Conservation (phyloP, 2,888 invertebrate species). For the Frankliniella fusca region DNA sequence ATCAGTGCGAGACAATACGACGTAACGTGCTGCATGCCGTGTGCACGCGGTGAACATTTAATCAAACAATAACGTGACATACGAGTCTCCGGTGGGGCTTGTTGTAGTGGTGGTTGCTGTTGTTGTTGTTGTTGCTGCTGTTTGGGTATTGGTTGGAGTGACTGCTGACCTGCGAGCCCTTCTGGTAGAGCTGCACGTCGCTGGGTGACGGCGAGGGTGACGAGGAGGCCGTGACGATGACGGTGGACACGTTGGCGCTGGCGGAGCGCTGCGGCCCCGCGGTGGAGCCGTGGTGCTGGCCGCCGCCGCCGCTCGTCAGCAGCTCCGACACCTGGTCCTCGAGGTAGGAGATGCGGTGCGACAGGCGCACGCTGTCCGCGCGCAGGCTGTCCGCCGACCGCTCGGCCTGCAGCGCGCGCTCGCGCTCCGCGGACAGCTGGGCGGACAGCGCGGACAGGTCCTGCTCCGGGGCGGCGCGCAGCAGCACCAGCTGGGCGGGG, state of each 20-base stretch:
- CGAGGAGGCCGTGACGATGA: conserved; percentile 34
- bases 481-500: conserved; percentile 62
- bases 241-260: conserved; percentile 43
- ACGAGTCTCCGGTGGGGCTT: conserved; percentile 21
- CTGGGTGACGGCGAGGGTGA: conserved; percentile 36
- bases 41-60: too few species aligned
- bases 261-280: conserved; percentile 49
- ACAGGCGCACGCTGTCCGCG: conserved; percentile 76
- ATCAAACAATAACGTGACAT: not conserved
- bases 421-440: conserved; percentile 57
- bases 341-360: conserved; percentile 82
- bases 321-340: conserved; percentile 75
- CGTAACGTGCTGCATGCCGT: too few species aligned
- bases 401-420: conserved; percentile 61
- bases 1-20: too few species aligned
- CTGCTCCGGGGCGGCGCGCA: conserved; percentile 47
- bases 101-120: not conserved
- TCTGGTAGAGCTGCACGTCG: conserved; percentile 41
- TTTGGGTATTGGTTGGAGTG: conserved; percentile 1
- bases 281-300: conserved; percentile 42
- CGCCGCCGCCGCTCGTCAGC: conserved; percentile 36
- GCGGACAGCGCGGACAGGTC: conserved; percentile 48
- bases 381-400: conserved; percentile 59
- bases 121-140: not conserved
- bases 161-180: conserved; percentile 18